Evolutionary conservation across 2,888 invertebrate genomes (phyloP).

Genomic region (Cordilura impudica): DNA sequence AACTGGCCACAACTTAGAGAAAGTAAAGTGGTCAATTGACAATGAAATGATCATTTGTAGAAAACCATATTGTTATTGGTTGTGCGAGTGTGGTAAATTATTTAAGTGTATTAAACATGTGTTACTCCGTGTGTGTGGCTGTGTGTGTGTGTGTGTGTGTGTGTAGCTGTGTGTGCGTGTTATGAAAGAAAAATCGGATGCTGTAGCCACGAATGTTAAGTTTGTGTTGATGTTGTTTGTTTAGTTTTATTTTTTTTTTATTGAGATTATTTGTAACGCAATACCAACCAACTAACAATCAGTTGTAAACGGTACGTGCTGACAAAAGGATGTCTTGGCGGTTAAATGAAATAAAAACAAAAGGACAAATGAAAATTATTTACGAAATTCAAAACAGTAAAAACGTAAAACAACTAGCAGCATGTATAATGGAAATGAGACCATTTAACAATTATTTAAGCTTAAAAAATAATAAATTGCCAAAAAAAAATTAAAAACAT

Average conservation of each 20-base stretch:
- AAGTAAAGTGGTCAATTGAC: slow-evolving; percentile 15
- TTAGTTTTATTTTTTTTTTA: not conserved
- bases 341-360: slow-evolving; percentile 1
- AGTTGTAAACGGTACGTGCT: slow-evolving; percentile 49
- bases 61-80: not conserved
- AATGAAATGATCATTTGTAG: slow-evolving; percentile 35
- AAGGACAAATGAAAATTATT: not conserved
- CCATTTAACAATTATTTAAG: too few species aligned
- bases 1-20: too few species aligned
- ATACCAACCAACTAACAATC: slow-evolving; percentile 35
- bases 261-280: not conserved
- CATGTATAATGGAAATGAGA: not conserved
- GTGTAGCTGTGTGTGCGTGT: too few species aligned
- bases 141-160: not conserved
- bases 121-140: not conserved
- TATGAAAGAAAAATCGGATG: too few species aligned
- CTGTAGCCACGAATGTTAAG: not conserved
- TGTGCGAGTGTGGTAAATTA: not conserved
- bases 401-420: slow-evolving; percentile 8
- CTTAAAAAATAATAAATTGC: too few species aligned
- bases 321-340: slow-evolving; percentile 47
- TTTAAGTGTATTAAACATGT: not conserved
- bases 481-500: too few species aligned
- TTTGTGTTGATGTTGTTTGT: not conserved
- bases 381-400: not conserved